Percentiles rank a stretch among this genome's conserved stretches.
Evolutionary conservation across 1,140 invertebrate species (phyloP).

Genomic region (Halotydeus destructor): DNA sequence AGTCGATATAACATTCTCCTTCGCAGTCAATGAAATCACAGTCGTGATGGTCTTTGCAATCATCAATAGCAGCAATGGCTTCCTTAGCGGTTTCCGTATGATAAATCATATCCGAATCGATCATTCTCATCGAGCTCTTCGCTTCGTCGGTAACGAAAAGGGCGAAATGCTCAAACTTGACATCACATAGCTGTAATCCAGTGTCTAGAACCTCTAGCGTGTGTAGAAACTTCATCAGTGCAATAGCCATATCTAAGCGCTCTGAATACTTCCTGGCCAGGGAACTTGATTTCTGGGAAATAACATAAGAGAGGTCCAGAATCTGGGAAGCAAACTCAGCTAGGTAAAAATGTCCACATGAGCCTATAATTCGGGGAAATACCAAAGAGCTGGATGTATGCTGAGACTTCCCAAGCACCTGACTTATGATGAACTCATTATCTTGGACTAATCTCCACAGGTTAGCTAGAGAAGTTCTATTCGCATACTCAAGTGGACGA

Average conservation of each 20-base stretch:
- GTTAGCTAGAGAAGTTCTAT: slow-evolving; percentile 16
- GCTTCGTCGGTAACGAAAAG: neutral
- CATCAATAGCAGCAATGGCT: neutral
- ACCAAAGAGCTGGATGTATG: slow-evolving; percentile 3
- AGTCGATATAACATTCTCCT: slow-evolving; percentile 4
- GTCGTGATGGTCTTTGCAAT: slow-evolving; percentile 7
- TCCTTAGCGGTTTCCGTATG: slow-evolving; percentile 1
- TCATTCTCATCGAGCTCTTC: neutral
- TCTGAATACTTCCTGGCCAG: neutral
- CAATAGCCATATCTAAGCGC: neutral
- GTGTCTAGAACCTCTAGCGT: slow-evolving; percentile 13
- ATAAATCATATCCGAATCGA: slow-evolving; percentile 13
- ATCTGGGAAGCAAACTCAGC: slow-evolving; percentile 19
- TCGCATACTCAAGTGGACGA: neutral
- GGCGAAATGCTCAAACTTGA: slow-evolving; percentile 24
- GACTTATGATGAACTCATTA: slow-evolving; percentile 21
- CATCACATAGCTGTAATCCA: slow-evolving; percentile 23
- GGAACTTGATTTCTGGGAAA: slow-evolving; percentile 6
- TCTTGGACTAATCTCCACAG: slow-evolving; percentile 21
- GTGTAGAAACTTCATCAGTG: slow-evolving; percentile 18
- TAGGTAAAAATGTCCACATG: slow-evolving; percentile 23
- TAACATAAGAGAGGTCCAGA: slow-evolving; percentile 13
- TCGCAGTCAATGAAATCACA: slow-evolving; percentile 14
- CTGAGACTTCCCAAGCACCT: slow-evolving; percentile 15
- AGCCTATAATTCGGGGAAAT: slow-evolving; percentile 21